Evolutionary conservation across 2,888 invertebrate species (phyloP), one percentile per base, ranked within the genome.

Genomic region (Athalia cordata): DNA sequence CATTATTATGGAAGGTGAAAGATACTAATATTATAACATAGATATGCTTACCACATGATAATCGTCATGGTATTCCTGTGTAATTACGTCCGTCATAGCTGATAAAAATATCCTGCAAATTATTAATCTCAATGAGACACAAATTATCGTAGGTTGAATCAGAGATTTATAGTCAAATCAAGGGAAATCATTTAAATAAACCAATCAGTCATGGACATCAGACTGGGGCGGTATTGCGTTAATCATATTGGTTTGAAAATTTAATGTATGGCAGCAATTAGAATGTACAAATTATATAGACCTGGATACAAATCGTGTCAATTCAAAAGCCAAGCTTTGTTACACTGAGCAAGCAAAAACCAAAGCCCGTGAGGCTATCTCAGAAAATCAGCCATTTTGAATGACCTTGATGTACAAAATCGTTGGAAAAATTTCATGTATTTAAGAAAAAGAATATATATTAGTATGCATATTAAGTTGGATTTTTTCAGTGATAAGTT

Each of bases 211-310:
- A 89, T 66, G 80, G 80, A 78, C 78, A 47, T 88, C 89, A 88
- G 88, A 86, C 88, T 88, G 89, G 89, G 89, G 89, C 88, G 84
- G 84, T 89, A 86, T 79, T 78, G 61, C 3, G 78, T 64, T 55
- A 87, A 88, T 88, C 86, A 88, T 83, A 11, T 75, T 57, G 2
- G 29, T 29, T 29, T 29, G 29, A 29, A 29, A 29, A 29, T 29
- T 0, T 29, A 55, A 4, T 5, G 13, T 62, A 15, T 4, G 13
- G 8, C 13, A 8, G 15, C n/a, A 29, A 62, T 5, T 62, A 62
- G 6, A 11, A 55, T n/a, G n/a, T 52, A 11, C 7, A 11, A 55
- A 55, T n/a, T 55, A 29, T 29, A 29, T 1, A 29, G 29, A 29
- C 2, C 29, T 29, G 29, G 2, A 29, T 29, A 29, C 0, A 29